Evolutionary conservation across 1,140 invertebrate genomes (phyloP).

Genomic region (Musca domestica): DNA sequence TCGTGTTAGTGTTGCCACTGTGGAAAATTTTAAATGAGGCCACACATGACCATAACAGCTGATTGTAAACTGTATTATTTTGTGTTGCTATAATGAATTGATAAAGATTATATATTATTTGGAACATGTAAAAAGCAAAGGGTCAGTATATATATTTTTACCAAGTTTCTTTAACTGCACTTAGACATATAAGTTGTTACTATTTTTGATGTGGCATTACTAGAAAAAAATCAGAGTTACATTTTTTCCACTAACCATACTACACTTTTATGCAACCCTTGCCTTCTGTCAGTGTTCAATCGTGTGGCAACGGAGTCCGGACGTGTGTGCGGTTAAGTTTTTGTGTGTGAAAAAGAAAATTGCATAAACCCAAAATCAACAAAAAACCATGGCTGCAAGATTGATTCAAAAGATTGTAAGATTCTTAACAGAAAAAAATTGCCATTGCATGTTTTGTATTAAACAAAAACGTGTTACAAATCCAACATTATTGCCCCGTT

Average conservation of each 20-base stretch:
- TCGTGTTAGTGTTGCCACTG: not conserved
- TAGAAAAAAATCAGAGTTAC: not conserved
- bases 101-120: too few species aligned
- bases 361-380: conserved; percentile 23
- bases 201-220: too few species aligned
- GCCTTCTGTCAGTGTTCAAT: not conserved
- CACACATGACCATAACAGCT: too few species aligned
- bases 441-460: conserved; percentile 1
- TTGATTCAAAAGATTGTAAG: conserved; percentile 54
- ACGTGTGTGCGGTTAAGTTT: conserved; percentile 9
- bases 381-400: conserved; percentile 47
- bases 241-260: not conserved
- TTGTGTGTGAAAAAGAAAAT: conserved; percentile 29
- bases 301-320: conserved; percentile 19
- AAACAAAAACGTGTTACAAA: conserved; percentile 8
- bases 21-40: too few species aligned
- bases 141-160: too few species aligned
- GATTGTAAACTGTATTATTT: too few species aligned
- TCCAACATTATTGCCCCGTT: not conserved
- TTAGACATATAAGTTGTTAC: too few species aligned
- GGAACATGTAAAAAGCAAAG: too few species aligned
- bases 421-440: conserved; percentile 13
- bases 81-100: too few species aligned
- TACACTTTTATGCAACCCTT: too few species aligned
- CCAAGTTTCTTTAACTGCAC: too few species aligned